Evolutionary conservation across 2,888 invertebrate species (phyloP).

Genomic region (Ophion obscuratus): DNA sequence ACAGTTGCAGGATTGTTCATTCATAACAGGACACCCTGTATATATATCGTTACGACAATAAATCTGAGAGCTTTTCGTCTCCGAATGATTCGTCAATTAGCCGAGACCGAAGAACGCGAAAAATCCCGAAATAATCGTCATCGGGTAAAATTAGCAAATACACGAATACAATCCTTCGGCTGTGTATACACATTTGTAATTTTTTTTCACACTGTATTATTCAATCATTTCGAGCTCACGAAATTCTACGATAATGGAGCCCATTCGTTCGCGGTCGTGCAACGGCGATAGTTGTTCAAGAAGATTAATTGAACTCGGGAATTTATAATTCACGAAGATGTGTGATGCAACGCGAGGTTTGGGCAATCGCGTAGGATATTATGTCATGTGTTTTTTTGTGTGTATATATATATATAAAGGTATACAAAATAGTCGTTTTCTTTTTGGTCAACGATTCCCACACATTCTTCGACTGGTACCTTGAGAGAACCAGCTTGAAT

Average conservation of each 20-base stretch:
- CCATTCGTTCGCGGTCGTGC: not conserved
- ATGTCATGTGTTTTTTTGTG: not conserved
- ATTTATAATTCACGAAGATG: constrained; percentile 38
- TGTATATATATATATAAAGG: not conserved
- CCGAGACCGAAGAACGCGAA: not conserved
- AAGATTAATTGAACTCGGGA: constrained; percentile 39
- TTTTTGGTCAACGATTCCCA: constrained; percentile 14
- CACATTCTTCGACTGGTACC: not conserved
- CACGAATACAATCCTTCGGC: not conserved
- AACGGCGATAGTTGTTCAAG: constrained; percentile 32
- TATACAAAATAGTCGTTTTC: not conserved
- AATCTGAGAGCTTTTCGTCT: not conserved
- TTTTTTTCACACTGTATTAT: constrained; percentile 10
- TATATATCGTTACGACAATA: constrained; percentile 7
- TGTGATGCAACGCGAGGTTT: constrained; percentile 37
- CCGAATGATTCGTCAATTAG: not conserved
- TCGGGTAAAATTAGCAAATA: constrained; percentile 40
- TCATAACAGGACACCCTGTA: too few relatives aligned
- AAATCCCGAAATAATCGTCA: constrained; percentile 21
- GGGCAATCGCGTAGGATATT: constrained; percentile 28
- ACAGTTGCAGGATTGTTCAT: too few relatives aligned
- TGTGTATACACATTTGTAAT: not conserved
- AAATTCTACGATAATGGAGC: constrained; percentile 24
- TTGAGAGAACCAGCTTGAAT: constrained; percentile 14
- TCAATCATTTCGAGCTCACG: constrained; percentile 35